Conservation (phyloP, 2,113 vertebrate genomes). For the Eidolon helvum region DNA sequence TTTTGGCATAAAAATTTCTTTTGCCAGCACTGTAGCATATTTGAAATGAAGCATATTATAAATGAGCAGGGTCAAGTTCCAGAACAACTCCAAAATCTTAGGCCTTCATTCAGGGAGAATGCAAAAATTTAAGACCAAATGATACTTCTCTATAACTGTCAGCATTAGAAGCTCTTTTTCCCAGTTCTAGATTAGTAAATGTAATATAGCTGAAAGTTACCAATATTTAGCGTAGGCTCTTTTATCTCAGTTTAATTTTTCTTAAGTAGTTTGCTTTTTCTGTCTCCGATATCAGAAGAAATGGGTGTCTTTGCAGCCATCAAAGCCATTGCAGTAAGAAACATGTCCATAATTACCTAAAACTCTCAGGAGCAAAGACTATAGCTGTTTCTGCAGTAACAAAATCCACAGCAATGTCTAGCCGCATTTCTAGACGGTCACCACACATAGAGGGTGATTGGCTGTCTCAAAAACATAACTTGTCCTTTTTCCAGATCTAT, state of each 20-base stretch:
- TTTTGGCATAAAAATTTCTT: slow-evolving; percentile 36
- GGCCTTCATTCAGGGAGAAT: background rate
- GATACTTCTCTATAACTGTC: background rate
- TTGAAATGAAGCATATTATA: slow-evolving; percentile 34
- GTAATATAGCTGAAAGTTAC: background rate
- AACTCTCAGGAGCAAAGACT: background rate
- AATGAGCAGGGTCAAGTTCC: slow-evolving; percentile 17
- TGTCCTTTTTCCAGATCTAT: background rate
- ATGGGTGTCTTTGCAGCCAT: background rate
- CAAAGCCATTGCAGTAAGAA: background rate
- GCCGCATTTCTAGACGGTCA: background rate
- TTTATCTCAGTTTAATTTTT: background rate
- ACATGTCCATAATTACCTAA: background rate
- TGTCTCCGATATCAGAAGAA: background rate
- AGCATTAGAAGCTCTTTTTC: background rate
- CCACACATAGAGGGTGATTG: background rate
- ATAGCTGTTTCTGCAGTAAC: background rate
- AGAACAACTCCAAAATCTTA: slow-evolving; percentile 23
- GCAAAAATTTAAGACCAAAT: slow-evolving; percentile 9
- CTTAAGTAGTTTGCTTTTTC: background rate
- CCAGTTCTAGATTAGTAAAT: background rate
- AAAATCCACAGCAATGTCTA: background rate
- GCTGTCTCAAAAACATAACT: background rate
- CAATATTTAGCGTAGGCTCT: background rate
- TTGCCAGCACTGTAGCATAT: background rate